A percentile compares a stretch with the other conserved stretches of the same genome.
These are phyloP conservation scores for Diadegma fenestrale DNA, from an alignment of 2,888 invertebrate genomes.

Conservation along the genomic window DNA sequence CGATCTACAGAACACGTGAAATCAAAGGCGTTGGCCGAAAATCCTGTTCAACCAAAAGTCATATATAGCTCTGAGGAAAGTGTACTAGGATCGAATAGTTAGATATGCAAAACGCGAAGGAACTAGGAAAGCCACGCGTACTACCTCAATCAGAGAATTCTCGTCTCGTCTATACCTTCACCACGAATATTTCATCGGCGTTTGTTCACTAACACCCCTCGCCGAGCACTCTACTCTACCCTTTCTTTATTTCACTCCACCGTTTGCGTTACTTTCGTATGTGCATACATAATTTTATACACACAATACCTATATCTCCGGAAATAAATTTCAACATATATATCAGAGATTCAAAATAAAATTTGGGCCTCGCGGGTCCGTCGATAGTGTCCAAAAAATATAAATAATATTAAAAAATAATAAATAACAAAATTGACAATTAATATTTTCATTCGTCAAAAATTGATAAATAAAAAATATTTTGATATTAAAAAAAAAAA, in stretches of 20 bases:
- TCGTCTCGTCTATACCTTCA: constrained; percentile 29
- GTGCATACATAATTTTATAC: constrained; percentile 25
- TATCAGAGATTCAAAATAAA: neutral
- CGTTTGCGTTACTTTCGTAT: constrained; percentile 37
- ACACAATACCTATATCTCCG: constrained; percentile 1
- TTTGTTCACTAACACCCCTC: constrained; percentile 30
- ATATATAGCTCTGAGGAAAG: constrained; percentile 25
- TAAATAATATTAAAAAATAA: no score
- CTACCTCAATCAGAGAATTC: constrained; percentile 78
- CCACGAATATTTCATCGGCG: constrained; percentile 39
- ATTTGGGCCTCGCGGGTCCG: neutral
- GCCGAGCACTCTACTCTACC: constrained; percentile 2
- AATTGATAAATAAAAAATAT: no score
- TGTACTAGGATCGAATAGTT: constrained; percentile 72
- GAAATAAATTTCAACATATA: constrained; percentile 3
- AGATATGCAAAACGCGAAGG: constrained; percentile 80
- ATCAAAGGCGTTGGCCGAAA: constrained; percentile 47
- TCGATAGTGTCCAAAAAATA: neutral
- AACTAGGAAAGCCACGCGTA: constrained; percentile 72
- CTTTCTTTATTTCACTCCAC: constrained; percentile 26
- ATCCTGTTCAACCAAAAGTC: constrained; percentile 55
- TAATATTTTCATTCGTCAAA: no score
- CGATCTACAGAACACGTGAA: neutral
- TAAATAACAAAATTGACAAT: no score
- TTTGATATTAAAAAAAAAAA: no score